Evolutionary conservation across 1,140 invertebrate species (phyloP).

Genomic region (Rhagoletis zephyria): DNA sequence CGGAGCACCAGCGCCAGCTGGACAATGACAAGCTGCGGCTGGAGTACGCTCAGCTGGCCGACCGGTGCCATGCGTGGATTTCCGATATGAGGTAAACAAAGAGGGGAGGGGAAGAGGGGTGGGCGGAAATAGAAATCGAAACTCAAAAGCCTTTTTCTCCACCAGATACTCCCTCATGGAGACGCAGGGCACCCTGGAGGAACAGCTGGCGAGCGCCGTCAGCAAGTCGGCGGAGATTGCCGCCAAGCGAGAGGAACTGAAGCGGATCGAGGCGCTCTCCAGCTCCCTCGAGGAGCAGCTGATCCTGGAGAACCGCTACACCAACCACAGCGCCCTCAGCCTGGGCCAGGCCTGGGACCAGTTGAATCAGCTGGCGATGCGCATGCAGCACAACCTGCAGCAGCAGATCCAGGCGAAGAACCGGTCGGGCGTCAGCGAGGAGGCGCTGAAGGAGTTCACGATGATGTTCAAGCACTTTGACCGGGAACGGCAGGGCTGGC

Average conservation of each 20-base stretch:
- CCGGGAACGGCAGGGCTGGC: slow-evolving; percentile 96
- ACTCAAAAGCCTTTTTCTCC: too few species aligned
- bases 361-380: too few species aligned
- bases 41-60: too few species aligned
- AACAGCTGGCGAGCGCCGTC: slow-evolving; percentile 97
- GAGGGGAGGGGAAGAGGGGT: too few species aligned
- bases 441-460: slow-evolving; percentile 99
- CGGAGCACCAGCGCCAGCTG: too few species aligned
- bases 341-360: slow-evolving; percentile 99
- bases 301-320: slow-evolving; percentile 98
- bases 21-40: too few species aligned
- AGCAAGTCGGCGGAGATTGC: slow-evolving; percentile 98
- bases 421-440: slow-evolving; percentile 98
- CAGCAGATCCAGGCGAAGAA: slow-evolving; percentile 98
- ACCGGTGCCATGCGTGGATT: too few species aligned
- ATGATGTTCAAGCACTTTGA: too few species aligned
- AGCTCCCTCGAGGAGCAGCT: slow-evolving; percentile 96
- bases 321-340: slow-evolving; percentile 97
- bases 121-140: too few species aligned
- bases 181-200: slow-evolving; percentile 99
- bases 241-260: slow-evolving; percentile 90
- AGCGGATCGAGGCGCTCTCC: slow-evolving; percentile 97
- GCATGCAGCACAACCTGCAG: too few species aligned
- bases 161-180: too few species aligned
- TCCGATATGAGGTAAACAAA: too few species aligned